Evolutionary conservation across 2,888 invertebrate species (phyloP).

Genomic region (Cylloceria caligata): DNA sequence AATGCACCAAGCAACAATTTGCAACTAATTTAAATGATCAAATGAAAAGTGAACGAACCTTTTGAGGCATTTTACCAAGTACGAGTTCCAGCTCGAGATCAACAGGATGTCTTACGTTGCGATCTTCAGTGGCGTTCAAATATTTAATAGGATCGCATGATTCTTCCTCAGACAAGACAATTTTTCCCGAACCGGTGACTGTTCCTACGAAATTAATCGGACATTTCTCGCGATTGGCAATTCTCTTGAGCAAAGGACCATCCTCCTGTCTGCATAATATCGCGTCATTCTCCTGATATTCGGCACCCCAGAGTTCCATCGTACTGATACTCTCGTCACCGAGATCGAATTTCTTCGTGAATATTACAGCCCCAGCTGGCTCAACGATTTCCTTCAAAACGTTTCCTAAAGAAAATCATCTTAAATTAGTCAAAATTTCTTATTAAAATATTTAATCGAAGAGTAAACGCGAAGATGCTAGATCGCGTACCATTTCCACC

Average conservation of each 20-base stretch:
- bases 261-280: conserved; percentile 91
- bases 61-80: conserved; percentile 93
- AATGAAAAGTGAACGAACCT: conserved; percentile 84
- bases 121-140: conserved; percentile 80
- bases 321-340: conserved; percentile 98
- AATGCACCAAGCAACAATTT: no score
- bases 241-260: conserved; percentile 87
- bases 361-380: conserved; percentile 96
- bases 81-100: conserved; percentile 95
- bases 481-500: conserved; percentile 92
- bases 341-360: conserved; percentile 93
- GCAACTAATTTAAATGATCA: background rate
- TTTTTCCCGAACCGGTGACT: conserved; percentile 94
- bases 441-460: background rate
- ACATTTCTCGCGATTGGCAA: conserved; percentile 95
- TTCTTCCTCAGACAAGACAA: conserved; percentile 88
- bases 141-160: conserved; percentile 85
- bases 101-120: conserved; percentile 89
- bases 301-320: conserved; percentile 98
- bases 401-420: conserved; percentile 88
- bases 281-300: conserved; percentile 98
- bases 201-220: conserved; percentile 97
- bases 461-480: background rate
- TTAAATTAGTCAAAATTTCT: background rate
- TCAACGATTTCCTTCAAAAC: conserved; percentile 98